These are phyloP conservation scores for Lamellibrachia columna DNA, from an alignment of 2,888 invertebrate genomes.

Conservation along the genomic window DNA sequence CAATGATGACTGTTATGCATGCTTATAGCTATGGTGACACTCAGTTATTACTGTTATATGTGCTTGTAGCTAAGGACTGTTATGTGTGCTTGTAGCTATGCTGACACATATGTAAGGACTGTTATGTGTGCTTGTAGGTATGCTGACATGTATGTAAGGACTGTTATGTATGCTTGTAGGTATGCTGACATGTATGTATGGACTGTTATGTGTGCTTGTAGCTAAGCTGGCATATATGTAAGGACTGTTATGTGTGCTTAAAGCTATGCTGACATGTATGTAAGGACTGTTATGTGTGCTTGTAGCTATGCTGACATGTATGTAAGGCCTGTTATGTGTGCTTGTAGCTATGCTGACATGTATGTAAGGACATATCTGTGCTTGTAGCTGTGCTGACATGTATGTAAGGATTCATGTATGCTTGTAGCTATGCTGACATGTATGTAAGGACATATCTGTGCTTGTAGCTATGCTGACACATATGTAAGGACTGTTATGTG, in stretches of 20 bases:
- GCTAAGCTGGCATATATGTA: neutral
- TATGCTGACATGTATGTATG: too few relatives aligned
- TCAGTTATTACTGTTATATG: too few relatives aligned
- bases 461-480: too few relatives aligned
- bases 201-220: neutral
- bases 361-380: neutral
- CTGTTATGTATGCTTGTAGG: too few relatives aligned
- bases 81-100: too few relatives aligned
- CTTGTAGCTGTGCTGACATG: neutral
- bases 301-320: constrained; percentile 84
- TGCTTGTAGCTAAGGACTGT: too few relatives aligned
- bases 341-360: neutral
- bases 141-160: too few relatives aligned
- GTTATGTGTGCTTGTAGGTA: too few relatives aligned
- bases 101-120: too few relatives aligned
- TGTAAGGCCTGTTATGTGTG: constrained; percentile 47
- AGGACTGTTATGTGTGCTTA: neutral
- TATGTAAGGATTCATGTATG: neutral
- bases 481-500: too few relatives aligned
- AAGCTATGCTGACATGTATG: neutral
- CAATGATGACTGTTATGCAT: constrained; percentile 77
- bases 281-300: constrained; percentile 25
- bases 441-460: too few relatives aligned
- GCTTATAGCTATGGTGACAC: constrained; percentile 86
- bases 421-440: neutral